Evolutionary conservation across 2,113 vertebrate species (phyloP).

Genomic region (Hyaena hyaena): DNA sequence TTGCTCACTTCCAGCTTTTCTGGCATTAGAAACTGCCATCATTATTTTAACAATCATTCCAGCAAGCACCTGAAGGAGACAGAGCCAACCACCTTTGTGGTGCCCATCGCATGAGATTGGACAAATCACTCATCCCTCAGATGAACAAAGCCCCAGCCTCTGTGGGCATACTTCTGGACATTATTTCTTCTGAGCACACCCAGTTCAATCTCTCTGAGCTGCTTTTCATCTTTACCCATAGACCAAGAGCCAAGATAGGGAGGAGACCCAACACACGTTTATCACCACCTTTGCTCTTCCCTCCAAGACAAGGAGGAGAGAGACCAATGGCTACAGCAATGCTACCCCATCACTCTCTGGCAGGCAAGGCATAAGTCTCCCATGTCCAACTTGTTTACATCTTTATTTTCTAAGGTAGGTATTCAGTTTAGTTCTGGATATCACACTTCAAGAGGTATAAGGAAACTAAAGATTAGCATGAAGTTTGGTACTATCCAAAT

Average conservation of each 20-base stretch:
- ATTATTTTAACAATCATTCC: not conserved
- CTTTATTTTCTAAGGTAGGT: slow-evolving; percentile 39
- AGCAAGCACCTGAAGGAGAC: not conserved
- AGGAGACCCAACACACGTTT: not conserved
- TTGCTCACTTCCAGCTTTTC: not conserved
- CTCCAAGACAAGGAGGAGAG: not conserved
- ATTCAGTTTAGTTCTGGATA: not conserved
- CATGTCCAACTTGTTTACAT: not conserved
- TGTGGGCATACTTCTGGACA: not conserved
- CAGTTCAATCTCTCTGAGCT: slow-evolving; percentile 12
- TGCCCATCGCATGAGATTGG: not conserved
- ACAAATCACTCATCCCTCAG: not conserved
- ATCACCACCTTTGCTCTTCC: not conserved
- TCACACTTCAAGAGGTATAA: not conserved
- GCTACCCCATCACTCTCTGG: not conserved
- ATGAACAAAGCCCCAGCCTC: not conserved
- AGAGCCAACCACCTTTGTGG: not conserved
- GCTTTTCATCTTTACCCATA: not conserved
- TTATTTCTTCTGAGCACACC: not conserved
- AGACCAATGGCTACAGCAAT: not conserved
- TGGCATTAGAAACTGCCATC: not conserved
- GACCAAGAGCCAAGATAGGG: not conserved
- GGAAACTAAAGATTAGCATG: not conserved
- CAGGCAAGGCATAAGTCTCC: not conserved
- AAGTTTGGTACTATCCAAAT: not conserved